Percentiles rank a stretch among this genome's conserved stretches.
phyloP scores from a whole-genome alignment of 2,888 invertebrate species.

The Chloroclystis v-ata region DNA sequence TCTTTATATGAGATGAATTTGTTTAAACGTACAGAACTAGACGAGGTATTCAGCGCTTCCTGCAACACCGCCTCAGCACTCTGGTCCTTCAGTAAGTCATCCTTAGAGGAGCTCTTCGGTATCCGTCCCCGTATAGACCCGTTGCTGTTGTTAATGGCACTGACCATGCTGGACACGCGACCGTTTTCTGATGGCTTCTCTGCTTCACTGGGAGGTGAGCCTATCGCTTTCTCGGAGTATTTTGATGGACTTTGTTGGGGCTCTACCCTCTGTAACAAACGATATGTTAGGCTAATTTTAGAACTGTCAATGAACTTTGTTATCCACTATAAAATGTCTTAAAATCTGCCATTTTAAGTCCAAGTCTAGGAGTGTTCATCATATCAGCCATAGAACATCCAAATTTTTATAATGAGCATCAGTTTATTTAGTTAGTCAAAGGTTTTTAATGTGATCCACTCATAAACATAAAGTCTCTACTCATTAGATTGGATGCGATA shows the following conservation, averaged over 20 bases:
- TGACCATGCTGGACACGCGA: conserved; percentile 67
- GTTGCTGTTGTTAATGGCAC: conserved; percentile 57
- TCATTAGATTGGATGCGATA: too few relatives aligned
- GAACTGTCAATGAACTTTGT: too few relatives aligned
- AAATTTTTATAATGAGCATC: too few relatives aligned
- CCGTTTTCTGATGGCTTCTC: conserved; percentile 53
- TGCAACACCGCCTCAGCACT: conserved; percentile 54
- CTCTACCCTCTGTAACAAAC: conserved; percentile 62
- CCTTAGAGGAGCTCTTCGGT: conserved; percentile 68
- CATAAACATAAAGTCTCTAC: too few relatives aligned
- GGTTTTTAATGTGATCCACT: too few relatives aligned
- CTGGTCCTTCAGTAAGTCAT: conserved; percentile 61
- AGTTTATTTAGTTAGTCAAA: too few relatives aligned
- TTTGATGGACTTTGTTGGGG: conserved; percentile 69
- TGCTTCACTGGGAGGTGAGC: conserved; percentile 46
- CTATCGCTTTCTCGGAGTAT: conserved; percentile 64
- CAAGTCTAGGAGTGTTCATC: too few relatives aligned
- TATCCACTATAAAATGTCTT: too few relatives aligned
- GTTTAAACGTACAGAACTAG: conserved; percentile 54
- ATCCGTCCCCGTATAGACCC: conserved; percentile 59
- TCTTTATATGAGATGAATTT: too few relatives aligned
- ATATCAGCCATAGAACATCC: too few relatives aligned
- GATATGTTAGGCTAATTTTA: too few relatives aligned
- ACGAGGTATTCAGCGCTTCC: conserved; percentile 67
- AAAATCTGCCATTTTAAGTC: too few relatives aligned